Base-by-base conservation (phyloP, 2,113 vertebrate genomes). In the Mustela nigripes region DNA sequence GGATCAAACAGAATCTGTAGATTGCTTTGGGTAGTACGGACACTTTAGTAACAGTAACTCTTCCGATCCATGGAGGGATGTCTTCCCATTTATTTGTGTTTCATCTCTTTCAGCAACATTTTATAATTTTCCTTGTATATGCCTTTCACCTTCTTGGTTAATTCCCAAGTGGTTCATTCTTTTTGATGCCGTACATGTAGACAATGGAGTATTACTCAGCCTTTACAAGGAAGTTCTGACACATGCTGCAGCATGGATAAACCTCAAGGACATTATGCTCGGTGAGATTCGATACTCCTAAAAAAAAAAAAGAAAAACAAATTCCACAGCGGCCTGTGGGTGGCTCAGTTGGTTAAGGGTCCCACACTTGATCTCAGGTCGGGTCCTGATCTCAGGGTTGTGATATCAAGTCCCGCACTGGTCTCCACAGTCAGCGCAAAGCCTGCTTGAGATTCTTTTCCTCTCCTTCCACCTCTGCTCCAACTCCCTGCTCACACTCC, bases 401-500 rank as follows among this genome's bases (percentile, higher is more conserved):
- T 19, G 33, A n/a, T 18, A n/a, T n/a, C 33, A n/a, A 69, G 33
- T 16, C 33, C 65, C 0, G 1, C 1, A 14, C 14, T 5, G 3
- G 67, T n/a, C 31, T 65, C 31, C 63, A 3, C 28, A 7, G 5
- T 65, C 63, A n/a, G 67, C 31, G 2, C 67, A 19, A 33, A 69
- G 67, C 19, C 33, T n/a, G 67, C 33, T n/a, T n/a, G 33, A 69
- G 33, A n/a, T n/a, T 69, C 65, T 69, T n/a, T 69, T 4, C 33
- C 33, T 69, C 67, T n/a, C 33, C 4, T n/a, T 69, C 33, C 67
- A 16, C 67, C 33, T n/a, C 33, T n/a, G 33, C 33, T n/a, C 33
- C 33, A 19, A 33, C 16, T 69, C 33, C 33, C 33, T 7, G 7
- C 16, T 69, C 67, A 4, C 7, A 18, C 16, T 69, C 33, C 33